Conservation (phyloP, 2,113 vertebrate genomes). For the Parotia lawesii region DNA sequence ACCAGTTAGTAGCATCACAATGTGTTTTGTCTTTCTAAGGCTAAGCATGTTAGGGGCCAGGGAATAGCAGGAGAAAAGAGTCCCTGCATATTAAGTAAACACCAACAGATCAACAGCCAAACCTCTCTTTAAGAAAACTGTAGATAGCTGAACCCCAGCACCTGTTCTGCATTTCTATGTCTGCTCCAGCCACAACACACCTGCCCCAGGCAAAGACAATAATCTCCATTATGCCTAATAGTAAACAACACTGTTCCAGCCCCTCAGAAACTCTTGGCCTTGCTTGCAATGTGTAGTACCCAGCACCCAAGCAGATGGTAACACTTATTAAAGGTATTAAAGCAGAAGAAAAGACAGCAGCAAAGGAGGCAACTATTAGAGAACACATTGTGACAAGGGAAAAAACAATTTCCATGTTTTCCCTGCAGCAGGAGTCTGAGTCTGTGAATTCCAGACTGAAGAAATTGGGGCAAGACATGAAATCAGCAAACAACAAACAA, state of each 20-base stretch:
- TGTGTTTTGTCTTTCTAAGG: slow-evolving; percentile 22
- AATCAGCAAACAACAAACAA: neutral
- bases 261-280: neutral
- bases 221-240: slow-evolving; percentile 8
- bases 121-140: neutral
- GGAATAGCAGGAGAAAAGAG: neutral
- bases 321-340: slow-evolving; percentile 37
- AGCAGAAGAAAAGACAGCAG: neutral
- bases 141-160: neutral
- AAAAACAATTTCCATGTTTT: neutral
- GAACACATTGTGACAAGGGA: neutral
- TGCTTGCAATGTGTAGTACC: neutral
- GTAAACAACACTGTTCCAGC: neutral
- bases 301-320: slow-evolving; percentile 39
- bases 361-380: slow-evolving; percentile 20
- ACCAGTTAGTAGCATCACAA: slow-evolving; percentile 25
- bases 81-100: neutral
- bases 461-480: neutral
- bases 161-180: slow-evolving; percentile 34
- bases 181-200: neutral
- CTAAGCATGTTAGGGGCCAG: neutral
- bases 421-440: slow-evolving; percentile 13
- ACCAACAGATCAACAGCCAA: neutral
- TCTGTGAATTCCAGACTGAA: slow-evolving; percentile 10
- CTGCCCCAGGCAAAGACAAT: slow-evolving; percentile 42